A percentile compares a stretch with the other conserved stretches of the same genome.
Evolutionary conservation across 2,888 invertebrate species (phyloP).

Genomic region (Polydrusus cervinus): DNA sequence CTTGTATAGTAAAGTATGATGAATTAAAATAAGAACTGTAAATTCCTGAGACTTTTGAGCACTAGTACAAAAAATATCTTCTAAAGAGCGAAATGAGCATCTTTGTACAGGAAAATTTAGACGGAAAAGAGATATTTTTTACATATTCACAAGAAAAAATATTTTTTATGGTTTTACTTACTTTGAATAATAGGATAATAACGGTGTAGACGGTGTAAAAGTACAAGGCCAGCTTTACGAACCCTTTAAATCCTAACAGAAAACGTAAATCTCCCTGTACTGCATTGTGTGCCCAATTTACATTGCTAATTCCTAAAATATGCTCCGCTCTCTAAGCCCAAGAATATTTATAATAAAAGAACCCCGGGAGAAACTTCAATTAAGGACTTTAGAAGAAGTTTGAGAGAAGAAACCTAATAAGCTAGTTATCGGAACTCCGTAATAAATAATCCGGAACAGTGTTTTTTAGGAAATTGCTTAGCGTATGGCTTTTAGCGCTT

Average conservation of each 20-base stretch:
- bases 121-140: too few relatives aligned
- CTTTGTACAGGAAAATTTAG: too few relatives aligned
- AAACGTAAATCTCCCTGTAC: slow-evolving; percentile 3
- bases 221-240: too few relatives aligned
- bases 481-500: background rate
- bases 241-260: background rate
- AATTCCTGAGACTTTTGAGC: too few relatives aligned
- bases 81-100: too few relatives aligned
- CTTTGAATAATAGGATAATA: too few relatives aligned
- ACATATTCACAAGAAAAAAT: too few relatives aligned
- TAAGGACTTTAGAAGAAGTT: slow-evolving; percentile 15
- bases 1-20: too few relatives aligned
- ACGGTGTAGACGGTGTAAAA: too few relatives aligned
- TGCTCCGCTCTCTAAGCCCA: slow-evolving; percentile 13
- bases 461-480: slow-evolving; percentile 5
- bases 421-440: slow-evolving; percentile 20
- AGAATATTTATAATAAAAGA: slow-evolving; percentile 18
- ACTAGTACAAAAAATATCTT: too few relatives aligned
- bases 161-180: too few relatives aligned
- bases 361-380: slow-evolving; percentile 15
- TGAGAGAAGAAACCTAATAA: slow-evolving; percentile 13
- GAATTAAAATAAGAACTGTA: too few relatives aligned
- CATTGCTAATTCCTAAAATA: slow-evolving; percentile 20
- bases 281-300: slow-evolving; percentile 20
- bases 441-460: slow-evolving; percentile 16